These are phyloP conservation scores for Drosophila rhopaloa DNA, from an alignment of 1,140 invertebrate genomes.

Conservation along the genomic window DNA sequence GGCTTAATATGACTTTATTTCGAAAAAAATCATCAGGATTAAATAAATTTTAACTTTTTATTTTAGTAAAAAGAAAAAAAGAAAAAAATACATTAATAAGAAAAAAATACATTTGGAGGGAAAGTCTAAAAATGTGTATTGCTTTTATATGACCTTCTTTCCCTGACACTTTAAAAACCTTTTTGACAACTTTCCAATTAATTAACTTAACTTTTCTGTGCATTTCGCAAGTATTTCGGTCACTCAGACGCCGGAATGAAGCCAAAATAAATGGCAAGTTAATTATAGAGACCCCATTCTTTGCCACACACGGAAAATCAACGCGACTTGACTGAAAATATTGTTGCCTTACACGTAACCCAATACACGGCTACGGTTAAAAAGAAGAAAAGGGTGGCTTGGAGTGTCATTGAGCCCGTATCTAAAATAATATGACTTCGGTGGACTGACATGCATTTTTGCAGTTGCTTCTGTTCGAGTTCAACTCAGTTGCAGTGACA, in stretches of 20 bases:
- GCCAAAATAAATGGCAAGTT: slow-evolving; percentile 32
- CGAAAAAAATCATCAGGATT: no score
- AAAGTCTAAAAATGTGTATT: no score
- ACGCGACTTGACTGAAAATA: slow-evolving; percentile 17
- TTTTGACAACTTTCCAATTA: background rate
- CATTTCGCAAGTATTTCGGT: slow-evolving; percentile 21
- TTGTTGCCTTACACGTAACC: background rate
- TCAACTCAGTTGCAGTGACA: slow-evolving; percentile 16
- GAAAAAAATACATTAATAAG: no score
- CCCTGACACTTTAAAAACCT: background rate
- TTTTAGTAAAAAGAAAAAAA: no score
- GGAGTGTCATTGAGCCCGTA: slow-evolving; percentile 28
- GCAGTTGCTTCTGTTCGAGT: slow-evolving; percentile 15
- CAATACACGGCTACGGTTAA: background rate
- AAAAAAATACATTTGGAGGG: no score
- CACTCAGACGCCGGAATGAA: slow-evolving; percentile 20
- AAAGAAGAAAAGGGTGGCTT: background rate
- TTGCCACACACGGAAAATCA: slow-evolving; percentile 20
- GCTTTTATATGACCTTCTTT: no score
- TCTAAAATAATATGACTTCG: slow-evolving; percentile 2
- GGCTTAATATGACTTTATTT: no score
- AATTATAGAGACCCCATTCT: slow-evolving; percentile 32
- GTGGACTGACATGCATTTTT: slow-evolving; percentile 53
- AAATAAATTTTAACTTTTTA: no score
- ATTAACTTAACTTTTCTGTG: background rate